phyloP scores from a whole-genome alignment of 1,140 invertebrate species.

The Agrypnia vestita region DNA sequence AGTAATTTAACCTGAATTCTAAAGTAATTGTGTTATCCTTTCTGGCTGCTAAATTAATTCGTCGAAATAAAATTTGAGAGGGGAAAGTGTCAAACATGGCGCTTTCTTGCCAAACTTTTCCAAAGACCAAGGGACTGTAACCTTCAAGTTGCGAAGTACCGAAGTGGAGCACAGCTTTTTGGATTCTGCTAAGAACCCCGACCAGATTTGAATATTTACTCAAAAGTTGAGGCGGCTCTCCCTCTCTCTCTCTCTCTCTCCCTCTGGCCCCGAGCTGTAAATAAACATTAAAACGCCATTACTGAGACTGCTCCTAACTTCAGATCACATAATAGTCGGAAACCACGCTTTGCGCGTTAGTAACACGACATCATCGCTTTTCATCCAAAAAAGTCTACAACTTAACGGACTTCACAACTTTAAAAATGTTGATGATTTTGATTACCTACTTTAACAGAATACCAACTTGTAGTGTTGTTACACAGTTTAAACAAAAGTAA shows the following conservation, averaged over 20 bases:
- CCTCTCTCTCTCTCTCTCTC: no score
- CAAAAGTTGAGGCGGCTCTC: conserved; percentile 21
- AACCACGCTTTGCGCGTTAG: not conserved
- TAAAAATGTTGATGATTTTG: no score
- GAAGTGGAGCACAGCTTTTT: conserved; percentile 23
- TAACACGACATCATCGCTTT: not conserved
- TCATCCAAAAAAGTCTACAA: not conserved
- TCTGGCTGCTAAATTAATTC: conserved; percentile 26
- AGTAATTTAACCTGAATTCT: conserved; percentile 9
- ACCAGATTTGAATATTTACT: conserved; percentile 43
- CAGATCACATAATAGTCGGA: not conserved
- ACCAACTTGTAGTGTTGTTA: no score
- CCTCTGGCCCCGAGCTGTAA: conserved; percentile 7
- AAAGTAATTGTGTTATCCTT: conserved; percentile 15
- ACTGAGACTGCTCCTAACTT: conserved; percentile 11
- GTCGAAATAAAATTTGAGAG: conserved; percentile 14
- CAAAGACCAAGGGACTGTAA: conserved; percentile 15
- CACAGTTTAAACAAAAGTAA: no score
- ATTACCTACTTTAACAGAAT: no score
- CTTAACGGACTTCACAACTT: no score
- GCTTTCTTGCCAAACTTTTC: conserved; percentile 17
- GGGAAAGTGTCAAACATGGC: conserved; percentile 4
- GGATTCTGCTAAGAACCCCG: conserved; percentile 15
- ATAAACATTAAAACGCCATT: conserved; percentile 45
- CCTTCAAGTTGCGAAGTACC: conserved; percentile 23